Conservation (phyloP, 1,140 invertebrate genomes). For the Drosophila tani region DNA sequence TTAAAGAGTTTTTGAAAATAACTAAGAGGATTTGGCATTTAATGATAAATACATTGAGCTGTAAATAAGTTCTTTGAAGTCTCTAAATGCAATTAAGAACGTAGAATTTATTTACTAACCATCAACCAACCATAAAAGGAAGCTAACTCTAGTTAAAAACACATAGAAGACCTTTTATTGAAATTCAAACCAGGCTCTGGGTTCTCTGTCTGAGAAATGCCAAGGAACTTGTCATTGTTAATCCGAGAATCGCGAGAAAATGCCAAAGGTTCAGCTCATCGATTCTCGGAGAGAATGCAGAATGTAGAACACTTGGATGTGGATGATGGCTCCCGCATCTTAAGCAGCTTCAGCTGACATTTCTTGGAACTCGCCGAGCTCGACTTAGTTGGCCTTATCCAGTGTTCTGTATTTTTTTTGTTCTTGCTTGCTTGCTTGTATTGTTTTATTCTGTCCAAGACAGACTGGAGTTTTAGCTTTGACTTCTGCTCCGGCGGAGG, state of each 20-base stretch:
- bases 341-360: constrained; percentile 4
- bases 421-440: too few relatives aligned
- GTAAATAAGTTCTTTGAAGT: neutral
- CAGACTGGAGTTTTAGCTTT: neutral
- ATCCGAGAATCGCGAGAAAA: constrained; percentile 1
- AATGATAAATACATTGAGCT: too few relatives aligned
- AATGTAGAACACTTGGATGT: constrained; percentile 23
- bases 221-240: constrained; percentile 19
- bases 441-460: neutral
- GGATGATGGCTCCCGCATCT: constrained; percentile 14
- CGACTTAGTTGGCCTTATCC: constrained; percentile 2
- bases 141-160: neutral
- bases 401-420: neutral
- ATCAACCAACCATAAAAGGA: neutral
- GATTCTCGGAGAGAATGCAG: neutral
- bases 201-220: constrained; percentile 14
- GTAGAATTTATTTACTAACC: neutral
- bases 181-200: constrained; percentile 8
- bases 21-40: too few relatives aligned
- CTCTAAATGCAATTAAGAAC: too few relatives aligned
- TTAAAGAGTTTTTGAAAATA: too few relatives aligned
- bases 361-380: constrained; percentile 14
- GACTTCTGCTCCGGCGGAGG: neutral
- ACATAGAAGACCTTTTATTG: constrained; percentile 5
- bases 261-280: constrained; percentile 25